Conservation (phyloP, 2,113 vertebrate species). For the Steatornis caripensis region DNA sequence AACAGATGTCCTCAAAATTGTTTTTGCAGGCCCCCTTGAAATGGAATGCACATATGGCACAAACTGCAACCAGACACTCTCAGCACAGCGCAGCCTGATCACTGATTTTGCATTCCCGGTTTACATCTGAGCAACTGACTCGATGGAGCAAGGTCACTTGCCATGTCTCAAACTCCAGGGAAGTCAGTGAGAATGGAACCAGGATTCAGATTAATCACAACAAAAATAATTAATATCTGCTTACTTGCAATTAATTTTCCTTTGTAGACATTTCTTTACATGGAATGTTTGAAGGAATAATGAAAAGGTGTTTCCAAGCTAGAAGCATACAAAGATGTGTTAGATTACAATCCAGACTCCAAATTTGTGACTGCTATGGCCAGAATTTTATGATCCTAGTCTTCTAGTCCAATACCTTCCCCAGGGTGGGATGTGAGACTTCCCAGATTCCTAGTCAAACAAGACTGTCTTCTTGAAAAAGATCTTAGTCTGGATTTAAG, state of each 20-base stretch:
- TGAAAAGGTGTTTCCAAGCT: neutral
- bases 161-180: neutral
- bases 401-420: neutral
- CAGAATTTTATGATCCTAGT: neutral
- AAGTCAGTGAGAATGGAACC: neutral
- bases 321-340: neutral
- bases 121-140: slow-evolving; percentile 2
- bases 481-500: neutral
- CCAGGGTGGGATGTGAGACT: neutral
- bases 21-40: slow-evolving; percentile 1
- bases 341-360: neutral
- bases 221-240: neutral
- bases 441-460: neutral
- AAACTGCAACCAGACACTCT: slow-evolving; percentile 52
- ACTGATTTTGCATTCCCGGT: neutral
- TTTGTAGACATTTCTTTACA: neutral
- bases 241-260: neutral
- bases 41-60: slow-evolving; percentile 63
- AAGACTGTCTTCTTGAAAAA: neutral
- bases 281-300: neutral
- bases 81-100: neutral
- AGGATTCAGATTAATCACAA: neutral
- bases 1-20: slow-evolving; percentile 56
- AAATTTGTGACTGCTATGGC: neutral
- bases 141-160: neutral